Base-by-base conservation (phyloP, 2,888 invertebrate genomes). In the Pollenia angustigena region DNA sequence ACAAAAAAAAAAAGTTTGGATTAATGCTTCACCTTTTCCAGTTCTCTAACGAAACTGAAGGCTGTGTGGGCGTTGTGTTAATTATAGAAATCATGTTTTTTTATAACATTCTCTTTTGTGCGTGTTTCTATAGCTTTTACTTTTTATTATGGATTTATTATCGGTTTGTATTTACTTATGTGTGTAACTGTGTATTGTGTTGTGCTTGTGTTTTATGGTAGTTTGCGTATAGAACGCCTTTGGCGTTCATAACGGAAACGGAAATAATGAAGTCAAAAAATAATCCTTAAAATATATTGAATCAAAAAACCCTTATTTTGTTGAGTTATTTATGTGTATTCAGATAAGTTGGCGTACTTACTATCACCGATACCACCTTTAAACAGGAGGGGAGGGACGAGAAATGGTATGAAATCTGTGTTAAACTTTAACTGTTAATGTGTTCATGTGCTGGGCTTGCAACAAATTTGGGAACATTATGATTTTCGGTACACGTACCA, bases 231-330 rank as follows among this genome's bases (percentile, higher is more conserved):
- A 68, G 23, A 18, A 32, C 4, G 58, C 52, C n/a, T 42, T 54
- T 46, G 50, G 69, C 52, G 8, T 62, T 56, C 18, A 23, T 16
- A 54, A 18, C 60, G 74, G 74, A 74, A 80, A 80, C 74, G 54
- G 74, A 80, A 69, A 44, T 80, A 80, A 85, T 75, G 56, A 62
- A 80, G 54, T 54, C 42, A 72, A 66, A 60, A 50, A 62, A 58
- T 78, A 71, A 71, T 78, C 16, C 50, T 23, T 50, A 40, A 58
- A 78, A 54, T 40, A 46, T 62, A 32, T 72, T 40, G 56, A 74
- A 74, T 52, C 50, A 68, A 68, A 75, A 52, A 69, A 4, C 12
- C 32, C 42, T 44, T 23, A 9, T 40, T 68, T 68, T 52, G 42
- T 48, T n/a, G 12, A 60, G 16, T 14, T 48, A 69, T 62, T 76